Percentiles rank a stretch among this genome's conserved stretches.
Evolutionary conservation across 2,113 vertebrate genomes (phyloP).

Genomic region (Budorcas taxicolor): DNA sequence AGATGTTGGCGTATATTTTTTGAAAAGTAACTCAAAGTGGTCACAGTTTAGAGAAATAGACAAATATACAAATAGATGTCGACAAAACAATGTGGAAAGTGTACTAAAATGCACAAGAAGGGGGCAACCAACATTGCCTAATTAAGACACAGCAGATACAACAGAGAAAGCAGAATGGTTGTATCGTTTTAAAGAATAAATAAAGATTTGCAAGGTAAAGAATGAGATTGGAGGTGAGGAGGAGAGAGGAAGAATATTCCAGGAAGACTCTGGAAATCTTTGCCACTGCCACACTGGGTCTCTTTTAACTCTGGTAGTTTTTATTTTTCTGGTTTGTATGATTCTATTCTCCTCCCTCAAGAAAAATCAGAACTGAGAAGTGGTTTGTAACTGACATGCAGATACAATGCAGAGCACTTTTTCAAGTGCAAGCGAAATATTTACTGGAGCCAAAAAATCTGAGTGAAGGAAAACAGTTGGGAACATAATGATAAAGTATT

Average conservation of each 20-base stretch:
- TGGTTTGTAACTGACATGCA: not conserved
- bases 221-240: not conserved
- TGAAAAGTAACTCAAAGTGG: not conserved
- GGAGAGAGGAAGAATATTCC: not conserved
- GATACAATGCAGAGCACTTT: not conserved
- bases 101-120: not conserved
- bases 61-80: not conserved
- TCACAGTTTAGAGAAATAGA: not conserved
- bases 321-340: not conserved
- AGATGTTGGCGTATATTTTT: constrained; percentile 26
- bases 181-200: not conserved
- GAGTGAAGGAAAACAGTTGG: not conserved
- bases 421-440: not conserved
- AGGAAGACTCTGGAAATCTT: not conserved
- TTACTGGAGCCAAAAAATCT: not conserved
- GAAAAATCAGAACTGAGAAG: not conserved
- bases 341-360: not conserved
- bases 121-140: too few species aligned
- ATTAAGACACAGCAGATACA: not conserved
- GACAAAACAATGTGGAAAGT: not conserved
- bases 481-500: not conserved
- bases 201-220: not conserved
- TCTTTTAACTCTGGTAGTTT: not conserved
- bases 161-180: not conserved
- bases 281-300: not conserved